Conservation (phyloP, 2,797 vertebrate genomes). For the Silurus aristotelis region DNA sequence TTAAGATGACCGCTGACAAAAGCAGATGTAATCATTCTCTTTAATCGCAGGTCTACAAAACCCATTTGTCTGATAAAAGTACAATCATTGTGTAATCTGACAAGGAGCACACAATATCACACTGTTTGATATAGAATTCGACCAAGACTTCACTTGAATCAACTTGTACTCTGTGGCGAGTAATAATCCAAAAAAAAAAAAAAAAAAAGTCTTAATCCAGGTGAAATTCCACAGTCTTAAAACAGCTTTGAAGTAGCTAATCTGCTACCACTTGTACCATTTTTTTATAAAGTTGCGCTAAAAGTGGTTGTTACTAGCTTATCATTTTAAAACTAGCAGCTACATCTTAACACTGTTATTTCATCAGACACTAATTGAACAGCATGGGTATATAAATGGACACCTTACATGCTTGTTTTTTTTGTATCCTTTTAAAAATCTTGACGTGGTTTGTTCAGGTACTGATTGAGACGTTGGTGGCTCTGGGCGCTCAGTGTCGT, state of each 20-base stretch:
- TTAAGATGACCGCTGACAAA: not conserved
- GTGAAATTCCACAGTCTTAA: not conserved
- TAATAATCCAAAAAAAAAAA: conserved; percentile 8
- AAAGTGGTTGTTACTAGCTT: not conserved
- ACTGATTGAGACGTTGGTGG: conserved; percentile 94
- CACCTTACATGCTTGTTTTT: not conserved
- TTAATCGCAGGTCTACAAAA: too few species aligned
- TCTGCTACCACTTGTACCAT: not conserved
- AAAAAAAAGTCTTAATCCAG: not conserved
- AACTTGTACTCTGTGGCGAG: not conserved
- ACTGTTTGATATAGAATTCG: not conserved
- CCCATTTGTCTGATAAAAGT: too few species aligned
- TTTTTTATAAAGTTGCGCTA: not conserved
- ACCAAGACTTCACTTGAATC: not conserved
- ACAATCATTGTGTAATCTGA: not conserved
- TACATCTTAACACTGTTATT: not conserved
- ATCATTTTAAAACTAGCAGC: not conserved
- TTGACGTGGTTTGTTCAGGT: conserved; percentile 72
- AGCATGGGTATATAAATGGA: not conserved
- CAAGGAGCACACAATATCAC: not conserved
- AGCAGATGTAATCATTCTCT: too few species aligned
- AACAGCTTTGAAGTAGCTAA: not conserved
- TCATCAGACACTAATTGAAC: not conserved
- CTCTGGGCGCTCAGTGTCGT: conserved; percentile 95
- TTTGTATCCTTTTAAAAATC: not conserved